Evolutionary conservation across 2,113 vertebrate species (phyloP), one percentile per base, ranked within the genome.

Genomic region (Lagenorhynchus albirostris): DNA sequence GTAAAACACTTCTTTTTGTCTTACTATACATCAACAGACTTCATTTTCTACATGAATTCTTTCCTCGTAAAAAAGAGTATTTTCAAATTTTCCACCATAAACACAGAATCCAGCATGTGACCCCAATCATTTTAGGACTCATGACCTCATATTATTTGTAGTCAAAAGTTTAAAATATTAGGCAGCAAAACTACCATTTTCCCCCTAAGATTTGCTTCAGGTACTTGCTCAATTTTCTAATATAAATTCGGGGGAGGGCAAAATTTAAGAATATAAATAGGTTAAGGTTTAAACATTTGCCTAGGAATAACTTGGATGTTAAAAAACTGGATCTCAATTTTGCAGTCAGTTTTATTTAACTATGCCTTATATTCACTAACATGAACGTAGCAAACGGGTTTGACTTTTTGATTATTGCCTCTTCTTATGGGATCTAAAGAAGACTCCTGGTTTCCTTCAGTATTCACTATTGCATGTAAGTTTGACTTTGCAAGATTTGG

Each of bases 41-140:
- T 97, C 79, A 96, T 94, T 97, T 96, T 96, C 92, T 90, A 92
- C 23, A 55, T 80, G 62, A 94, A 96, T 92, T 85, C 33, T 80
- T 7, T 91, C 25, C 21, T 83, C 20, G 76, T 26, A 73, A 96
- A 80, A 76, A 73, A 83, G 1, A 67, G 18, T 73, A 95, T 90
- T 96, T 96, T 94, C 23, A 80, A 87, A 86, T 29, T 83, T 93
- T 91, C 38, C 62, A 62, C 33, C 26, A 88, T 63, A 68, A 44
- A 79, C 17, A 91, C 6, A 84, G 33, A 96, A 91, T 81, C 15
- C 8, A 89, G 13, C 29, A 65, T 58, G 94, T 87, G 41, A 95
- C 6, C 60, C 18, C 33, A 88, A 96, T 96, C 76, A 95, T 91
- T 95, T 94, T 91, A 81, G 12, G 79, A 67, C 33, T 41, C 81